phyloP scores from a whole-genome alignment of 2,888 invertebrate species.

The Monoplex corrugatus region DNA sequence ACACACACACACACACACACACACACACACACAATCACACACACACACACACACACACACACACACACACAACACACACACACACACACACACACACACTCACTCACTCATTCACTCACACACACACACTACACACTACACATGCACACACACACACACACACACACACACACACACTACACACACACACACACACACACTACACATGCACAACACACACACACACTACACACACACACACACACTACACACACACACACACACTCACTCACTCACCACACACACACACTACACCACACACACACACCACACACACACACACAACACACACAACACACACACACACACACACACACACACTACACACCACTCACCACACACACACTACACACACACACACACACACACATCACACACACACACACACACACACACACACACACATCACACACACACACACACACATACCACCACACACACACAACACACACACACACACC shows the following conservation, averaged over 20 bases:
- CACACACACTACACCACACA: neutral
- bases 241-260: neutral
- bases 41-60: neutral
- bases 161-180: neutral
- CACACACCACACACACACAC: too few species aligned
- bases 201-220: neutral
- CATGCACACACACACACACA: neutral
- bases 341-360: neutral
- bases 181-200: neutral
- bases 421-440: too few species aligned
- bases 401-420: too few species aligned
- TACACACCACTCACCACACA: too few species aligned
- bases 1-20: neutral
- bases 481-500: neutral
- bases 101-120: neutral
- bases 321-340: neutral
- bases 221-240: neutral
- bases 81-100: neutral
- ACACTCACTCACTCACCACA: neutral
- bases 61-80: neutral
- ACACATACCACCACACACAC: too few species aligned
- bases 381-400: too few species aligned
- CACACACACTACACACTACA: neutral
- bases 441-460: too few species aligned
- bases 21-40: neutral